Base-by-base conservation (phyloP, 1,140 invertebrate species). In the Elysia chlorotica region DNA sequence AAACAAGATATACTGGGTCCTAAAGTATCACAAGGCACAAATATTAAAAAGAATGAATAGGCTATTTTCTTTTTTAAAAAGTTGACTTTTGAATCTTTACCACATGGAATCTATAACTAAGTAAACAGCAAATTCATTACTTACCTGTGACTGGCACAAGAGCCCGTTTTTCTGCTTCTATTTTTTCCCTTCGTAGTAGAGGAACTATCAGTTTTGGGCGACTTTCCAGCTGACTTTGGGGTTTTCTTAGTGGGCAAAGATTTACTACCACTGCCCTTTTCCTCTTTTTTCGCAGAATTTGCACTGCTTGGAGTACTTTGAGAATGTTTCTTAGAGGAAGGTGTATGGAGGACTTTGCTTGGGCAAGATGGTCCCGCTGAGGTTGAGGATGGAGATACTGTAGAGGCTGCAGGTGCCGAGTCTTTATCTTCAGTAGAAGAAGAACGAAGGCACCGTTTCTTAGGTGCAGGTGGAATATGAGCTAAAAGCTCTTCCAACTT, bases 71-170 rank as follows among this genome's bases (percentile, higher is more conserved):
- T n/a, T n/a, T n/a, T n/a, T n/a, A n/a, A n/a, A n/a, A n/a, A n/a
- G n/a, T n/a, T n/a, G n/a, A n/a, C n/a, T n/a, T n/a, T n/a, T n/a
- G n/a, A n/a, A n/a, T n/a, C n/a, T n/a, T n/a, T n/a, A n/a, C n/a
- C n/a, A n/a, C n/a, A n/a, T n/a, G n/a, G n/a, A n/a, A n/a, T n/a
- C n/a, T n/a, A n/a, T n/a, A n/a, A n/a, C n/a, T n/a, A n/a, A n/a
- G n/a, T n/a, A n/a, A n/a, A n/a, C n/a, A n/a, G n/a, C n/a, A n/a
- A n/a, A n/a, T n/a, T n/a, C n/a, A n/a, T n/a, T n/a, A 65, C 75
- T 36, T 62, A 81, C 82, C 91, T 92, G 79, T 90, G 92, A 75
- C 92, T 93, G 76, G 93, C 92, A 88, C 92, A 93, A 81, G 92
- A 93, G 88, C 92, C 91, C 90, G 92, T 92, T 88, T 91, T 92